Evolutionary conservation across 2,888 invertebrate species (phyloP).

Genomic region (Phyllotreta cruciferae): DNA sequence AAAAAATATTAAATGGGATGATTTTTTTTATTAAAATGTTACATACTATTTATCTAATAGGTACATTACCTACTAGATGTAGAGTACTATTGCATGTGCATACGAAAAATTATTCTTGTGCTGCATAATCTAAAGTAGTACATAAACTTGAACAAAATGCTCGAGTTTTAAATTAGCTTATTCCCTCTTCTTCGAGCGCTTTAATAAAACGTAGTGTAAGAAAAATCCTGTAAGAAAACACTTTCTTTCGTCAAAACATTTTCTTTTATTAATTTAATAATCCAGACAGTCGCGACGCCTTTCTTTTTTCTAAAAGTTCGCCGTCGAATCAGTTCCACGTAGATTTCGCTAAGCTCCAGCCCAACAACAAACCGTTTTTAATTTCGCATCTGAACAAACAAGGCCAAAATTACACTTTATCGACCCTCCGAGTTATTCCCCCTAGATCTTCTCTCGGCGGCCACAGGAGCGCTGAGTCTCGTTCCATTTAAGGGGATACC

Average conservation of each 20-base stretch:
- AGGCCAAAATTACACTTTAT: constrained; percentile 12
- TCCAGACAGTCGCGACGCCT: not conserved
- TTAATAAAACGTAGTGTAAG: too few species aligned
- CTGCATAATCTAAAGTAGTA: too few species aligned
- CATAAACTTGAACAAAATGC: too few species aligned
- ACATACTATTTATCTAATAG: too few species aligned
- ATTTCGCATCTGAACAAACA: constrained; percentile 26
- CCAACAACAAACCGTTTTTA: constrained; percentile 28
- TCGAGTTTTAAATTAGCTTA: too few species aligned
- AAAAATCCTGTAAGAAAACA: not conserved
- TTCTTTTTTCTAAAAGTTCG: not conserved
- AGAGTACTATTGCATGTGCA: too few species aligned
- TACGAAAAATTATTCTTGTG: too few species aligned
- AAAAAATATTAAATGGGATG: too few species aligned
- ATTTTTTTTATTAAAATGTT: too few species aligned
- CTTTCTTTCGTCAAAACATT: constrained; percentile 1
- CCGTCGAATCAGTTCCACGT: not conserved
- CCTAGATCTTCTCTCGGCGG: constrained; percentile 7
- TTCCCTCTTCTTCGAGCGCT: too few species aligned
- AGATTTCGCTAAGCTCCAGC: constrained; percentile 20
- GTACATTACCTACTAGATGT: too few species aligned
- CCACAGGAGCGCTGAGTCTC: not conserved
- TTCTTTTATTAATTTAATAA: constrained; percentile 5
- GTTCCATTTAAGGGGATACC: too few species aligned
- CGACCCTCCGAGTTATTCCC: constrained; percentile 2